Evolutionary conservation across 2,888 invertebrate genomes (phyloP).

Genomic region (Phyto melanocephala): DNA sequence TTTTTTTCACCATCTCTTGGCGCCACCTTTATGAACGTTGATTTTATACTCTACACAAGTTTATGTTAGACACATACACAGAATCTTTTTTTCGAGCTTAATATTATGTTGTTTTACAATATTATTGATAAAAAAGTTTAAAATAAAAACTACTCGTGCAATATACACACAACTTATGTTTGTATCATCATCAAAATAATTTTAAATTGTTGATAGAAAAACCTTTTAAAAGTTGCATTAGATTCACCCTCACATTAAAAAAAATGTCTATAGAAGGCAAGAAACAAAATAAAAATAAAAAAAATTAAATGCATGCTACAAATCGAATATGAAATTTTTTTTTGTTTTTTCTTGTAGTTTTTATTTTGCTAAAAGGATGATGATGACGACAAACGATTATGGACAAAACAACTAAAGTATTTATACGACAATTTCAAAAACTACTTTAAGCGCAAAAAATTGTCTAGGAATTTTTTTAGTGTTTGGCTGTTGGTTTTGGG

Average conservation of each 20-base stretch:
- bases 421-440: background rate
- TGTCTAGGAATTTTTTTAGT: background rate
- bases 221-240: constrained; percentile 29
- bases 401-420: constrained; percentile 12
- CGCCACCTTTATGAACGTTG: background rate
- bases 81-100: background rate
- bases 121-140: background rate
- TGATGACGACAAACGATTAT: constrained; percentile 2
- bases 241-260: background rate
- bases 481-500: background rate
- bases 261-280: background rate
- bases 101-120: background rate
- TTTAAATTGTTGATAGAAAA: constrained; percentile 13
- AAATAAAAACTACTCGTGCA: background rate
- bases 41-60: no score
- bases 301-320: background rate
- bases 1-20: background rate
- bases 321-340: background rate
- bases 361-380: background rate
- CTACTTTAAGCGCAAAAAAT: background rate
- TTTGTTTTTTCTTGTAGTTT: background rate
- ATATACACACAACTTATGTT: background rate
- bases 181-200: background rate
- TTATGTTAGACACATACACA: no score
- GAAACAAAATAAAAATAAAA: background rate